Evolutionary conservation across 2,888 invertebrate genomes (phyloP), one percentile per base, ranked within the genome.

Genomic region (Lochmaea crataegi): DNA sequence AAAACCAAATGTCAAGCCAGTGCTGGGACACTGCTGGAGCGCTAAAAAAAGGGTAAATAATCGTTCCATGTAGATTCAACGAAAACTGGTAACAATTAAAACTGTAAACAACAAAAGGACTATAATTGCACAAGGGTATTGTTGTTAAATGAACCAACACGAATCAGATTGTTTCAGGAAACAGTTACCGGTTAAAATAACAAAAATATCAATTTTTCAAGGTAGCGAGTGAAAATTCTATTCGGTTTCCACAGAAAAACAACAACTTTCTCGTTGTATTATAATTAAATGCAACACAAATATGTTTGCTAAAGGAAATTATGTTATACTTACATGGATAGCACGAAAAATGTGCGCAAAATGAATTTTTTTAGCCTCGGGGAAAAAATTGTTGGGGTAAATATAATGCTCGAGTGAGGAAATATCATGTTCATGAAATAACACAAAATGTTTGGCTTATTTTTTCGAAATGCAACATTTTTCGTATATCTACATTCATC

Each of bases 221-320:
- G 48, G 41, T 38, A n/a, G 41, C 56, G n/a, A 10, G 16, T 56
- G 57, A 58, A 48, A 32, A 65, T 10, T 12, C 63, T 60, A 68
- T 32, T 12, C n/a, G 16, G n/a, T 41, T n/a, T 48, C 5, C 10
- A 60, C 16, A 42, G 61, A 48, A 61, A 68, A 26, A 61, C 38
- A 12, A 45, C 4, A 45, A 6, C 16, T 22, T 11, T 38, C 38
- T 68, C 41, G 48, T 61, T 68, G 18, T 68, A 61, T 61, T 51
- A 68, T 68, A 68, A 68, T 68, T 61, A 68, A 68, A 75, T 75
- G 63, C 61, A 72, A 69, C 73, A 73, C 64, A 76, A 76, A 76
- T 73, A 71, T 75, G 75, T 67, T 71, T 69, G 73, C 68, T 58
- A 51, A 75, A 73, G 70, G 63, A 72, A 74, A 75, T 75, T 76